Evolutionary conservation across 2,113 vertebrate species (phyloP), one percentile per base, ranked within the genome.

Genomic region (Salvator merianae): DNA sequence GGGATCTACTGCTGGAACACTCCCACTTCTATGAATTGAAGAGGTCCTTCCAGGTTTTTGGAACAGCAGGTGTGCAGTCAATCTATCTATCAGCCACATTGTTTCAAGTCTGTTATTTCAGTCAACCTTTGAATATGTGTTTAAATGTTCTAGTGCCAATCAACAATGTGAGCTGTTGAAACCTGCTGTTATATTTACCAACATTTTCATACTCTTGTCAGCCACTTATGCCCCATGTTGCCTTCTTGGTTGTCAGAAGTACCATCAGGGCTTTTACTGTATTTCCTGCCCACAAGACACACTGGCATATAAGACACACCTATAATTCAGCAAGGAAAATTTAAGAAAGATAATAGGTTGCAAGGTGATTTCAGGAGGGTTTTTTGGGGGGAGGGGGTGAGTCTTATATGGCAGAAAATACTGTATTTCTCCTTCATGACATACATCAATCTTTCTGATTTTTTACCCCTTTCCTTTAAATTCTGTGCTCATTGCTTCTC

Each of bases 101-200:
- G 93, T 94, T 93, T 93, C 91, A 93, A 92, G 89, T 88, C 91
- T 94, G 92, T 93, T 94, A 94, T 94, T 94, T 94, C 92, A 93
- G 92, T 94, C 92, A 94, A 90, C 91, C 93, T 94, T 94, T 91
- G 91, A 94, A 94, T 93, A 94, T 93, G 91, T 91, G 91, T 94
- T 75, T 83, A 94, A 94, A 93, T 92, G 87, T 94, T 93, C 92
- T 91, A 93, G 91, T 90, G 93, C 93, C 93, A 94, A 92, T 90
- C 74, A 73, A 94, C 93, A 93, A 91, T 93, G 92, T 93, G 92
- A 94, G 92, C 94, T 94, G 93, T 93, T 94, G 92, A 94, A 91
- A 94, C 90, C 93, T 93, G 91, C 93, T 94, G 94, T 94, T 94
- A 94, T 93, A 94, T 94, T 94, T 94, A 94, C 91, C 90, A 94